Evolutionary conservation across 1,140 invertebrate species (phyloP).

Genomic region (Pseudoatta argentina): DNA sequence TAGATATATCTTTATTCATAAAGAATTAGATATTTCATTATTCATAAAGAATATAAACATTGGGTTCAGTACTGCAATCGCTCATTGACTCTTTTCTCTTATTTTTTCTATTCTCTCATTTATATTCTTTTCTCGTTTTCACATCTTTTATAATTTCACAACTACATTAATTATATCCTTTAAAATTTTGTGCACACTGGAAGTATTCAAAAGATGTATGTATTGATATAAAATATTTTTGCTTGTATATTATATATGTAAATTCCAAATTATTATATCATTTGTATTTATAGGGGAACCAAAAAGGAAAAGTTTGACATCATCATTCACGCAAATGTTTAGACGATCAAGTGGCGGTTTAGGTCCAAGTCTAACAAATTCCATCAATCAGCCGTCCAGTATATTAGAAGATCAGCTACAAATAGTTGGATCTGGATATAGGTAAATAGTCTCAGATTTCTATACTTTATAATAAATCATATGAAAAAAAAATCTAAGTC

Average conservation of each 20-base stretch:
- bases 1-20: slow-evolving; percentile 28
- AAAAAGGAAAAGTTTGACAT: slow-evolving; percentile 91
- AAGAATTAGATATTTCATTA: slow-evolving; percentile 48
- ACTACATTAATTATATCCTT: slow-evolving; percentile 58
- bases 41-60: neutral
- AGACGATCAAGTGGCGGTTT: slow-evolving; percentile 86
- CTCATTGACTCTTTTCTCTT: neutral
- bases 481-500: neutral
- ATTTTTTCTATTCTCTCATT: neutral
- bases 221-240: slow-evolving; percentile 60
- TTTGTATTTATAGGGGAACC: slow-evolving; percentile 85
- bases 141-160: slow-evolving; percentile 9
- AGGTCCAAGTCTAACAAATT: slow-evolving; percentile 72
- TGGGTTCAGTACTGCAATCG: neutral
- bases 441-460: slow-evolving; percentile 66
- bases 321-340: slow-evolving; percentile 91
- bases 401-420: slow-evolving; percentile 78
- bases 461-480: neutral
- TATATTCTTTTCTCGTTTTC: neutral
- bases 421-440: slow-evolving; percentile 77
- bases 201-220: slow-evolving; percentile 76
- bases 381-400: slow-evolving; percentile 72
- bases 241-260: slow-evolving; percentile 26
- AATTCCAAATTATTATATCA: slow-evolving; percentile 25
- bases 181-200: slow-evolving; percentile 53